These are phyloP conservation scores for Rhagonycha fulva DNA, from an alignment of 2,888 invertebrate genomes.

Conservation along the genomic window DNA sequence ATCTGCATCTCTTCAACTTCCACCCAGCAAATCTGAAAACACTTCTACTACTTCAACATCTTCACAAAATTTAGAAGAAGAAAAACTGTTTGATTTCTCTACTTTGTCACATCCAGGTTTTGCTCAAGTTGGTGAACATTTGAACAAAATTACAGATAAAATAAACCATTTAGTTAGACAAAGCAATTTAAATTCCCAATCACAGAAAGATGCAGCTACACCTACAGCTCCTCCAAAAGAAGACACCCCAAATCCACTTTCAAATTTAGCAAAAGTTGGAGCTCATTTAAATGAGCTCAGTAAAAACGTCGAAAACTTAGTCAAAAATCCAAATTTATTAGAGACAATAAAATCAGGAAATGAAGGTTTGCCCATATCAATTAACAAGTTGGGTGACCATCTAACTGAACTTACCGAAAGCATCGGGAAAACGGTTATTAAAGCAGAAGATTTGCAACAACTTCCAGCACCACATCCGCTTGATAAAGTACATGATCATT, in stretches of 20 bases:
- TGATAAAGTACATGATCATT: background rate
- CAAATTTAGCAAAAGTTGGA: background rate
- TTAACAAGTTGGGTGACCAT: background rate
- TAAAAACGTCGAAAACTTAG: background rate
- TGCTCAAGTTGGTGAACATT: background rate
- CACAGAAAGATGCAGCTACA: too few species aligned
- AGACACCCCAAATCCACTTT: background rate
- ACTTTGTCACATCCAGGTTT: background rate
- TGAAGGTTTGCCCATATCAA: too few species aligned
- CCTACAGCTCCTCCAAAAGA: background rate
- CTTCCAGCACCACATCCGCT: background rate
- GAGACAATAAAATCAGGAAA: too few species aligned
- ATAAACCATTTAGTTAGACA: background rate
- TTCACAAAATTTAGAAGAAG: background rate
- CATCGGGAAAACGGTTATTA: background rate
- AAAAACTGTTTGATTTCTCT: background rate
- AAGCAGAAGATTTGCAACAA: background rate
- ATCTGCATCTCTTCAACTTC: background rate
- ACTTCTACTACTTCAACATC: background rate
- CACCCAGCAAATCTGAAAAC: too few species aligned
- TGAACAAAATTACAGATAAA: background rate
- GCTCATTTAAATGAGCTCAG: background rate
- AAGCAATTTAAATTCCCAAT: background rate
- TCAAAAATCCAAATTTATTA: background rate
- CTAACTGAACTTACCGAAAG: background rate